Evolutionary conservation across 2,797 vertebrate species (phyloP).

Genomic region (Hephaestus fuliginosus): DNA sequence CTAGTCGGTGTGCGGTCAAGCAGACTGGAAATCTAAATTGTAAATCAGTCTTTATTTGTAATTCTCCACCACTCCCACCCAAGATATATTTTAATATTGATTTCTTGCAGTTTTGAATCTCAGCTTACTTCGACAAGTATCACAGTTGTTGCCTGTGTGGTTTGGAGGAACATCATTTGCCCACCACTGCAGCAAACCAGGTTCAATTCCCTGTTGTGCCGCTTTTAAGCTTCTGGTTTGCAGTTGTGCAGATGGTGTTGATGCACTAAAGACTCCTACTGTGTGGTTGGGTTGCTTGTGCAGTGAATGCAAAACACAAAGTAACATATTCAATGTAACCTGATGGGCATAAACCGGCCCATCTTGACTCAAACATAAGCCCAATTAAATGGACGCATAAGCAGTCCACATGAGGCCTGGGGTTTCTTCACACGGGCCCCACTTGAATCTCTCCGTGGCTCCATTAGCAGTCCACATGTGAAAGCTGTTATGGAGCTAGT

Average conservation of each 20-base stretch:
- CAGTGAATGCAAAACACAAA: slow-evolving; percentile 58
- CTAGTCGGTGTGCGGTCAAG: not conserved
- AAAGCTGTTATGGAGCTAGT: not conserved
- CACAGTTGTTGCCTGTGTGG: slow-evolving; percentile 1
- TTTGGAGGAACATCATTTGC: slow-evolving; percentile 23
- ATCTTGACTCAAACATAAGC: slow-evolving; percentile 35
- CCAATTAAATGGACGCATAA: slow-evolving; percentile 49
- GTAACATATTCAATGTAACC: slow-evolving; percentile 27
- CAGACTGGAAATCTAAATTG: slow-evolving; percentile 16
- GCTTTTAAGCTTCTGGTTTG: slow-evolving; percentile 38
- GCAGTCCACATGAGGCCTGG: slow-evolving; percentile 1
- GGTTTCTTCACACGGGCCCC: not conserved
- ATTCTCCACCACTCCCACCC: slow-evolving; percentile 18
- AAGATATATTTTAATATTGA: slow-evolving; percentile 40
- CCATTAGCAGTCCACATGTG: slow-evolving; percentile 9
- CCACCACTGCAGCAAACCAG: slow-evolving; percentile 22
- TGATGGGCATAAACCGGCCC: slow-evolving; percentile 32
- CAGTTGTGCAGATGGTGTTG: slow-evolving; percentile 53
- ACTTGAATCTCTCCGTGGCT: slow-evolving; percentile 15
- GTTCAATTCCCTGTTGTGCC: slow-evolving; percentile 30
- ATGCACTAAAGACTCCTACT: slow-evolving; percentile 63
- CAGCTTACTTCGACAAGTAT: slow-evolving; percentile 1
- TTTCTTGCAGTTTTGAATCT: slow-evolving; percentile 11
- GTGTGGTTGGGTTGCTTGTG: slow-evolving; percentile 41
- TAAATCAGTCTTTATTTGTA: slow-evolving; percentile 35